phyloP scores from a whole-genome alignment of 2,888 invertebrate genomes.

The Xylocampa areola region DNA sequence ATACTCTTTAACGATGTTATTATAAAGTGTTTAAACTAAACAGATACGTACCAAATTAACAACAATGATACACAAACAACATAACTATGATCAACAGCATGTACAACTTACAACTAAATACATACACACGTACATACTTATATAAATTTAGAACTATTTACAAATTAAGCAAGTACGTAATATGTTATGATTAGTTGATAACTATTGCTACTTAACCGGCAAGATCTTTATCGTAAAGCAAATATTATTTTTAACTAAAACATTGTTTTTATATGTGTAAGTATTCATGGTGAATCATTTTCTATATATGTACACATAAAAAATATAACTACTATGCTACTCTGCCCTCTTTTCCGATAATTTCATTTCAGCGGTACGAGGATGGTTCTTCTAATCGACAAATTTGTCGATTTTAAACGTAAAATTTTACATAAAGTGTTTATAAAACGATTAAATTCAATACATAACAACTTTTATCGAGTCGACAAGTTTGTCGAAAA shows the following conservation, averaged over 20 bases:
- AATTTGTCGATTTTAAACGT: no score
- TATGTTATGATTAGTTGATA: not conserved
- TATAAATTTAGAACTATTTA: constrained; percentile 10
- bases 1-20: not conserved
- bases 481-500: no score
- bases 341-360: not conserved
- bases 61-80: constrained; percentile 36
- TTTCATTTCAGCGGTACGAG: no score
- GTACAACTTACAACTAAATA: constrained; percentile 14
- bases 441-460: no score
- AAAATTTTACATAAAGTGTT: no score
- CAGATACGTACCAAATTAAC: constrained; percentile 10
- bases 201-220: constrained; percentile 22
- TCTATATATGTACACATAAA: not conserved
- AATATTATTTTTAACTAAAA: constrained; percentile 18
- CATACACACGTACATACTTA: constrained; percentile 8
- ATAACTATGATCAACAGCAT: constrained; percentile 28
- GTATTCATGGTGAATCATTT: not conserved
- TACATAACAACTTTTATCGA: no score
- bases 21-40: not conserved
- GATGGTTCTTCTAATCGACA: no score
- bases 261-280: not conserved
- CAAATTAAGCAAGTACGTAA: constrained; percentile 9
- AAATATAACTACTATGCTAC: no score
- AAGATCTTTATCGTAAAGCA: constrained; percentile 23